These are phyloP conservation scores for Arnoldichthys spilopterus DNA, from an alignment of 2,797 vertebrate genomes.

Conservation along the genomic window DNA sequence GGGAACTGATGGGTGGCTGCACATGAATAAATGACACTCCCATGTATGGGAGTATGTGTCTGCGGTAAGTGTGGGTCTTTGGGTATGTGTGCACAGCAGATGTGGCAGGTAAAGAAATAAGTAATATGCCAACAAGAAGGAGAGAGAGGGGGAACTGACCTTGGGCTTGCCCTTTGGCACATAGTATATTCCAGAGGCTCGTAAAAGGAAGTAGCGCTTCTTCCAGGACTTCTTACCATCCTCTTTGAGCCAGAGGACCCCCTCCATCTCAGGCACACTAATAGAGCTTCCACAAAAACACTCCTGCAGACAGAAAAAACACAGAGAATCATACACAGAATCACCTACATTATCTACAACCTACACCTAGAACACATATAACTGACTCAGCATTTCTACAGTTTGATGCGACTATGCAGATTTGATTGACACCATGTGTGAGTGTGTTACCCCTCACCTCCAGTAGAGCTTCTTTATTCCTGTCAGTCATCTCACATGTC, in stretches of 20 bases:
- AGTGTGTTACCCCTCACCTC: constrained; percentile 79
- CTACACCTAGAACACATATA: too few relatives aligned
- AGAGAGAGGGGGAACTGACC: constrained; percentile 66
- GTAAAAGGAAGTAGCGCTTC: constrained; percentile 95
- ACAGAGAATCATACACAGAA: not conserved
- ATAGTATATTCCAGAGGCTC: constrained; percentile 97
- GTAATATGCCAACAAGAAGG: not conserved
- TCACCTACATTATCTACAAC: constrained; percentile 18
- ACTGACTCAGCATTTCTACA: constrained; percentile 13
- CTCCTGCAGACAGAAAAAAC: constrained; percentile 77
- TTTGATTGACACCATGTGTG: too few relatives aligned
- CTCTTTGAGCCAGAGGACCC: constrained; percentile 95
- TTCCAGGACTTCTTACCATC: constrained; percentile 99
- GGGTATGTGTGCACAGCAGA: constrained; percentile 13
- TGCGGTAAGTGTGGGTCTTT: not conserved
- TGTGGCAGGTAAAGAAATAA: constrained; percentile 3
- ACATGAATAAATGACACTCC: not conserved
- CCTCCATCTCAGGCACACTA: constrained; percentile 97
- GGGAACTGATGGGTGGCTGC: not conserved
- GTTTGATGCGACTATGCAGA: not conserved
- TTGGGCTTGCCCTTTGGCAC: constrained; percentile 94
- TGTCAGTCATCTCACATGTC: constrained; percentile 95
- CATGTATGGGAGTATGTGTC: constrained; percentile 8
- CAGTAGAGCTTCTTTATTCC: constrained; percentile 96
- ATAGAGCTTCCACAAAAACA: constrained; percentile 96